phyloP scores from a whole-genome alignment of 1,140 invertebrate genomes.

The Muscidifurax raptorellus region DNA sequence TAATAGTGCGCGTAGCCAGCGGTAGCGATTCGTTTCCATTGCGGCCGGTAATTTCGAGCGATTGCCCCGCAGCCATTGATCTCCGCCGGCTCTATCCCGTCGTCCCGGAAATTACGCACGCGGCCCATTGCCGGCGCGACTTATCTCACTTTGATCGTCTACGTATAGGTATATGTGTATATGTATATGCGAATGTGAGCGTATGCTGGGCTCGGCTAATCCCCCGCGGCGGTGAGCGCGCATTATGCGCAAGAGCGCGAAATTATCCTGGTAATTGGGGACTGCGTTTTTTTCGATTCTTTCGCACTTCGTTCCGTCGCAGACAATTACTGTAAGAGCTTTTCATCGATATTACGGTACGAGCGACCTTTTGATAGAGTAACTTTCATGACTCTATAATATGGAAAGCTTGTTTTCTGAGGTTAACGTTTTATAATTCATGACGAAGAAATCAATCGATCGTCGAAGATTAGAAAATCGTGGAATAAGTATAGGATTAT shows the following conservation, averaged over 20 bases:
- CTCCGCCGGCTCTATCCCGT: background rate
- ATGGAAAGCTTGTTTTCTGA: too few relatives aligned
- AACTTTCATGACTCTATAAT: too few relatives aligned
- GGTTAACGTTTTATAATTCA: too few relatives aligned
- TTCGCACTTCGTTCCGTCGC: background rate
- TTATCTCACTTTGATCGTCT: constrained; percentile 8
- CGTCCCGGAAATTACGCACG: constrained; percentile 29
- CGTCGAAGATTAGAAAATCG: too few relatives aligned
- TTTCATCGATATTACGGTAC: background rate
- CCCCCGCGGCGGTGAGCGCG: background rate
- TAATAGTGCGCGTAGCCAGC: background rate
- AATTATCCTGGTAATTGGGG: background rate
- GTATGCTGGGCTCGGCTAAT: background rate
- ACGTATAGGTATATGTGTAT: background rate
- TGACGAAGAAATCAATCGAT: too few relatives aligned
- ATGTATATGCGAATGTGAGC: background rate
- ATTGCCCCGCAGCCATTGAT: constrained; percentile 6
- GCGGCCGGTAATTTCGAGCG: constrained; percentile 19
- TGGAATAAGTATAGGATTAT: too few relatives aligned
- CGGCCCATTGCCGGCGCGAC: background rate
- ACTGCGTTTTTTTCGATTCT: background rate
- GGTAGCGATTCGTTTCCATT: constrained; percentile 8
- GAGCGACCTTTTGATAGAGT: too few relatives aligned
- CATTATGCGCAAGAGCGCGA: too few relatives aligned
- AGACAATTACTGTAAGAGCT: background rate